Base-by-base conservation (phyloP, 2,797 vertebrate genomes). In the Chaenodraco wilsoni region DNA sequence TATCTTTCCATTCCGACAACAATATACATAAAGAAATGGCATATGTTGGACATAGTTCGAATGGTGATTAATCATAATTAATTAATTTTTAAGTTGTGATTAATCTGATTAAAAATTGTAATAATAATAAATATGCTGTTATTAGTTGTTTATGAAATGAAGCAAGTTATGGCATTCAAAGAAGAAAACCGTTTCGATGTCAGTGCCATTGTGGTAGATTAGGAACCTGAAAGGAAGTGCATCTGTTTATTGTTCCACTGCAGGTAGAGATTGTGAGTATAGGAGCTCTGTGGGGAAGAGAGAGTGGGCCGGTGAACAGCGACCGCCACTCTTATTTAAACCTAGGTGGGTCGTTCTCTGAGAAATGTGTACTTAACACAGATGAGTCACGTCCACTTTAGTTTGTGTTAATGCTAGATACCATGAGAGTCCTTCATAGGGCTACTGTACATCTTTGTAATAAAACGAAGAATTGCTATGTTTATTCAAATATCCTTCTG, bases 331-430 rank as follows among this genome's bases (percentile, higher is more conserved):
- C 84, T 90, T 84, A 90, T 89, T 88, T 85, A 82, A 60, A 75
- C 84, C 78, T 76, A 54, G 70, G 77, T 84, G 84, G 69, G 76
- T 84, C 60, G 78, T 84, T 89, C 89, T 70, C 67, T 67, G 65
- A 68, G 58, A 69, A 72, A 84, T 72, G 55, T 67, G 65, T 75
- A 71, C 84, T 87, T 89, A 77, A 74, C 81, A 70, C 65, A 68
- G 65, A 79, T 88, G 88, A 90, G 65, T 85, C 85, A 84, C 65
- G 78, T 67, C 60, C 69, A 73, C 66, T 76, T 48, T 52, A 46
- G 72, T 78, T 81, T 86, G 79, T 83, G 91, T 89, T 90, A 83
- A 88, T 84, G 73, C 72, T 60, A 37, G 40, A 78, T 59, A 69
- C 77, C 81, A 31, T 69, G 80, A 87, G 88, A 74, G 86, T 72